Evolutionary conservation across 1,140 invertebrate species (phyloP).

Genomic region (Limonius californicus): DNA sequence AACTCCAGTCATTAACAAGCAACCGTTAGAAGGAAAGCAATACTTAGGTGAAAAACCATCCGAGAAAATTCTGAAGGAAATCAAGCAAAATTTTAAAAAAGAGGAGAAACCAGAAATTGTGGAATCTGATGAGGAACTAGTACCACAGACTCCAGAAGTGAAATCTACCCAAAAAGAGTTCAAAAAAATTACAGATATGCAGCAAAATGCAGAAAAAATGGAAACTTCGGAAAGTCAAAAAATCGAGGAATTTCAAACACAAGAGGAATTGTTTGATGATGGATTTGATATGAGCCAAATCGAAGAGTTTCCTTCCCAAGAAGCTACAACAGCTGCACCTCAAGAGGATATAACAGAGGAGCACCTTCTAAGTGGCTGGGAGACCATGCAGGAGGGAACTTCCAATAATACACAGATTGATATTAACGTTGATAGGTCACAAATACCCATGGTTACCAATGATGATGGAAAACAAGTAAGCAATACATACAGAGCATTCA

Average conservation of each 20-base stretch:
- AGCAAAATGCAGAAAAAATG: not conserved
- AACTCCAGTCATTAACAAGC: not conserved
- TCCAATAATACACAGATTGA: slow-evolving; percentile 32
- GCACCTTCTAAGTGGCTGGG: slow-evolving; percentile 28
- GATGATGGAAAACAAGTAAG: slow-evolving; percentile 52
- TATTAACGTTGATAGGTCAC: slow-evolving; percentile 35
- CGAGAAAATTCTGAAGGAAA: no score
- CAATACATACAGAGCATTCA: slow-evolving; percentile 3
- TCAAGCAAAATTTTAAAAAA: no score
- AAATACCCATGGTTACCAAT: slow-evolving; percentile 55
- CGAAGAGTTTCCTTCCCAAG: slow-evolving; percentile 28
- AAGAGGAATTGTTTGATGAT: slow-evolving; percentile 41
- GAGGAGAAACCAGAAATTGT: no score
- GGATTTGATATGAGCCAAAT: slow-evolving; percentile 37
- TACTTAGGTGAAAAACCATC: not conserved
- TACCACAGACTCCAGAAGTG: not conserved
- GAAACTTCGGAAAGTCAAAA: not conserved
- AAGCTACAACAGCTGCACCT: slow-evolving; percentile 18
- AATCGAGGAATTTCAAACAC: slow-evolving; percentile 8
- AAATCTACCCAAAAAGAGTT: not conserved
- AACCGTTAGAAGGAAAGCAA: not conserved
- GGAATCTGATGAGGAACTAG: not conserved
- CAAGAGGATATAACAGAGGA: slow-evolving; percentile 26
- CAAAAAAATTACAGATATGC: not conserved
- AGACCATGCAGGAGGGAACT: slow-evolving; percentile 30